Base-by-base conservation (phyloP, 2,113 vertebrate genomes). In the Cathartes aura region DNA sequence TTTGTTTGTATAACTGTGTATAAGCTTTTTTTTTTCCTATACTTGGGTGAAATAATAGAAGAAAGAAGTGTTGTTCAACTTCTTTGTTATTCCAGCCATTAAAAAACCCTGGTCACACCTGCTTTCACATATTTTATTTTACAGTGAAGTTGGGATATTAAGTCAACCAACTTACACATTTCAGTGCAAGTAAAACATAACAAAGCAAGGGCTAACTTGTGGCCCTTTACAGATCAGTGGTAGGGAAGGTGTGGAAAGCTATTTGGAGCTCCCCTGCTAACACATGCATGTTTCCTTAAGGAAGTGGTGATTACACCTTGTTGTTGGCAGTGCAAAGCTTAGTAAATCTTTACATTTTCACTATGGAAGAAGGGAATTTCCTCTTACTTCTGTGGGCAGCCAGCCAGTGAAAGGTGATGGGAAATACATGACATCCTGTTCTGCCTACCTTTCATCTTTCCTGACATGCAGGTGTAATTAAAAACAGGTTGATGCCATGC, bases 381-480 rank as follows among this genome's bases (percentile, higher is more conserved):
- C 92, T 93, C 86, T 89, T 96, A 53, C 56, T 95, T 63, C 88
- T 80, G 50, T 56, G 84, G 95, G 94, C 83, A 95, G 62, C 55
- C 95, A 82, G 95, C 94, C 95, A 98, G 91, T 20, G 52, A 95
- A 96, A 97, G 92, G 97, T 95, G 97, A 95, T 95, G 97, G 96
- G 91, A 97, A 96, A 97, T 94, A 87, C 88, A 88, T 95, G 95
- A 95, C 97, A 96, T 91, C 78, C 89, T 91, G 84, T 76, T 90
- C 92, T 94, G 67, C 71, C 82, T 91, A 72, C 90, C 82, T 96
- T 96, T 96, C 93, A 95, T 97, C 92, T 94, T 96, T 70, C 62
- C 75, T 94, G 95, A 97, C 86, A 89, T 82, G 58, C 86, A 97
- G 94, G 91, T 97, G 82, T 97, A 98, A 97, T 97, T 98, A 95